phyloP scores from a whole-genome alignment of 2,888 invertebrate genomes.

The Stegophylla sp. region DNA sequence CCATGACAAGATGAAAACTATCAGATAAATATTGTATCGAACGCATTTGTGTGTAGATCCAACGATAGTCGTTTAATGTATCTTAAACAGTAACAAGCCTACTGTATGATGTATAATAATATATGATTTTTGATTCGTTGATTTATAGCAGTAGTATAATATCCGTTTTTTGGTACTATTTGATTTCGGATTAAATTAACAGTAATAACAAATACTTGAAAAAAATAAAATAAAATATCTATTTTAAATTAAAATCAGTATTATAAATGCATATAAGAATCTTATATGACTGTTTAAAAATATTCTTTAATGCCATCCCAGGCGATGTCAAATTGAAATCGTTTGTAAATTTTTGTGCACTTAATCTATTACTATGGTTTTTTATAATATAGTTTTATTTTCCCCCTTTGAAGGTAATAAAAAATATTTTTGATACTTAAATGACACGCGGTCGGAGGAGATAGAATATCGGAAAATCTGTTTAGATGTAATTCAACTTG shows the following conservation, averaged over 20 bases:
- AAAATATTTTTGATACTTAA: constrained; percentile 11
- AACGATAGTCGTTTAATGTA: constrained; percentile 9
- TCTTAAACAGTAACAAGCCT: constrained; percentile 1
- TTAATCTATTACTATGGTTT: too few relatives aligned
- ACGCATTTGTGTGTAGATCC: neutral
- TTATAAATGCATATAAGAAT: too few relatives aligned
- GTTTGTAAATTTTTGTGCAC: too few relatives aligned
- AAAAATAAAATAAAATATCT: too few relatives aligned
- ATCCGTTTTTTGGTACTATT: neutral
- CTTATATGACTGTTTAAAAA: too few relatives aligned
- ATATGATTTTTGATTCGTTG: neutral
- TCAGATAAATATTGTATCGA: constrained; percentile 5
- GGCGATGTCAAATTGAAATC: too few relatives aligned
- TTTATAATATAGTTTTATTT: too few relatives aligned
- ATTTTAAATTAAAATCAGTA: too few relatives aligned
- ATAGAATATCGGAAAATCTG: constrained; percentile 2
- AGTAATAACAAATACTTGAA: neutral
- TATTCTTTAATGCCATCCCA: too few relatives aligned
- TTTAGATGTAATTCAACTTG: constrained; percentile 17
- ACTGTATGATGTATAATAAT: too few relatives aligned
- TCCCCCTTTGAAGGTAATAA: neutral
- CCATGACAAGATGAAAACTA: constrained; percentile 24
- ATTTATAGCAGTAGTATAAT: neutral
- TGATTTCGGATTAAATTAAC: neutral
- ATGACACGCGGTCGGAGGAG: neutral